These are phyloP conservation scores for Drosophila sechellia DNA, from an alignment of 1,140 invertebrate species.

Conservation along the genomic window DNA sequence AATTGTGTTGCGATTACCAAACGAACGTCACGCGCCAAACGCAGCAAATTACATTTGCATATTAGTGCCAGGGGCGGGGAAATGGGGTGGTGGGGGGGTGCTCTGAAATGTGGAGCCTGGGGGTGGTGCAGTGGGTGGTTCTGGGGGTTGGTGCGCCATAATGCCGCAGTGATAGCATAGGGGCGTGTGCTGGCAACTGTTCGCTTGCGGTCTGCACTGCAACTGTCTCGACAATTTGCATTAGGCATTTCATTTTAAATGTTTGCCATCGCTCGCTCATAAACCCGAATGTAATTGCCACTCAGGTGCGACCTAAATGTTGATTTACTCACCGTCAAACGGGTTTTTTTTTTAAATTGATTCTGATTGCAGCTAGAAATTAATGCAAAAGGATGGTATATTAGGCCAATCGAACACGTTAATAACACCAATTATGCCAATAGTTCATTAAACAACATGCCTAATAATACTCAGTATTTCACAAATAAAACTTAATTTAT, in stretches of 20 bases:
- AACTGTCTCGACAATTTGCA: slow-evolving; percentile 69
- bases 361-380: slow-evolving; percentile 1
- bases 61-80: slow-evolving; percentile 59
- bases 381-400: neutral
- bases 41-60: slow-evolving; percentile 83
- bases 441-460: too few species aligned
- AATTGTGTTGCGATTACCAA: slow-evolving; percentile 82
- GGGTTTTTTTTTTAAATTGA: slow-evolving; percentile 9
- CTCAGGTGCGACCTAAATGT: slow-evolving; percentile 49
- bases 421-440: too few species aligned
- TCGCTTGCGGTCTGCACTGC: slow-evolving; percentile 33
- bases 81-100: neutral
- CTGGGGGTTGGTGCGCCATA: neutral
- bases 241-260: slow-evolving; percentile 81
- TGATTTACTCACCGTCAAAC: slow-evolving; percentile 24
- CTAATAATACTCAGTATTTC: too few species aligned
- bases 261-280: slow-evolving; percentile 60
- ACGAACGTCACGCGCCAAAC: slow-evolving; percentile 80
- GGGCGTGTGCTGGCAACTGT: slow-evolving; percentile 40
- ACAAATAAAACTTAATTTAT: neutral
- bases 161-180: slow-evolving; percentile 41
- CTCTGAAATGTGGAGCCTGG: slow-evolving; percentile 8
- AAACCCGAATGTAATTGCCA: slow-evolving; percentile 67
- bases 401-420: neutral
- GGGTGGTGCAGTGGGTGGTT: neutral